Conservation (phyloP, 2,888 invertebrate genomes). For the Scaptomyza caliginosa region DNA sequence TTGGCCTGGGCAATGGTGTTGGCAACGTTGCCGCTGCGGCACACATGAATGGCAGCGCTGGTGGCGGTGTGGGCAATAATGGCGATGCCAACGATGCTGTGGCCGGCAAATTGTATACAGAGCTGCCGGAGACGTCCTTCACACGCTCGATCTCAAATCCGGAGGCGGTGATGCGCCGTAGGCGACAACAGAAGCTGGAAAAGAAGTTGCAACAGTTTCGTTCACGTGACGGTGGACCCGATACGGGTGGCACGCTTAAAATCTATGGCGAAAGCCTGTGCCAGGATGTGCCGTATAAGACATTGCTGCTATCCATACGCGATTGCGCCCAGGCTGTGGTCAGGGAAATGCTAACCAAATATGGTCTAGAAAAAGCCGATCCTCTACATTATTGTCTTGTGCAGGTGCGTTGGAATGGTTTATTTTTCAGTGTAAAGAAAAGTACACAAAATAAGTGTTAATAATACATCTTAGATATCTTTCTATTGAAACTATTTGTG, state of each 20-base stretch:
- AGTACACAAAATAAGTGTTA: no score
- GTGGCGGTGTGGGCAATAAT: conserved; percentile 30
- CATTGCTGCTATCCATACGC: conserved; percentile 94
- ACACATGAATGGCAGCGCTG: conserved; percentile 84
- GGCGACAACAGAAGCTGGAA: conserved; percentile 98
- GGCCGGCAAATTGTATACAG: conserved; percentile 96
- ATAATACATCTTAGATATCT: background rate
- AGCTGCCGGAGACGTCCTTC: conserved; percentile 98
- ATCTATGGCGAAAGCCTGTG: conserved; percentile 98
- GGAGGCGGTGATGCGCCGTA: conserved; percentile 98
- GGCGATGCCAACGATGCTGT: conserved; percentile 86
- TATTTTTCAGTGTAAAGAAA: no score
- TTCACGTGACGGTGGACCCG: conserved; percentile 97
- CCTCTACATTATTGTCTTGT: conserved; percentile 96
- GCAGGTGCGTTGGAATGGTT: conserved; percentile 88
- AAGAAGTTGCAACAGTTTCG: conserved; percentile 97
- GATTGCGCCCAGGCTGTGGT: conserved; percentile 97
- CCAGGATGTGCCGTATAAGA: conserved; percentile 99
- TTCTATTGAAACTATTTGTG: background rate
- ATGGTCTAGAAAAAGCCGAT: conserved; percentile 95
- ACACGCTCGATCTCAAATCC: conserved; percentile 99
- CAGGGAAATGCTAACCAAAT: conserved; percentile 98
- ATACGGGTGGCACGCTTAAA: conserved; percentile 94
- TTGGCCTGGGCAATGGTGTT: conserved; percentile 56
- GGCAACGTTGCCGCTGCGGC: conserved; percentile 36